A percentile compares a stretch with the other conserved stretches of the same genome.
These are phyloP conservation scores for Rhodinocichla rosea DNA, from an alignment of 2,113 vertebrate genomes.

Conservation along the genomic window DNA sequence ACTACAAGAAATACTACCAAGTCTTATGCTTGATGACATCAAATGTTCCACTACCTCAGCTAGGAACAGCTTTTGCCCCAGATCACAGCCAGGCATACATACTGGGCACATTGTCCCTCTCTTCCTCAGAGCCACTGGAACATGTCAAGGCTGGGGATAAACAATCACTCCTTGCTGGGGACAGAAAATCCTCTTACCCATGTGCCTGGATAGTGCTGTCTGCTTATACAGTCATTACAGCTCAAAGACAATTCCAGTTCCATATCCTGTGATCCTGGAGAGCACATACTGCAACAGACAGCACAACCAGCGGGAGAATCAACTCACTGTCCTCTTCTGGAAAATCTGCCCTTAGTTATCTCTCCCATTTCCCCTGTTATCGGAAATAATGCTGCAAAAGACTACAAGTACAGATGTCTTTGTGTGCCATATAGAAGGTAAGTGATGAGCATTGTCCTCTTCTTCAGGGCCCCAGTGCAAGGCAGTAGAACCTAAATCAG, in stretches of 20 bases:
- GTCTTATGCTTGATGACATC: neutral
- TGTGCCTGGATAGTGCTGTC: neutral
- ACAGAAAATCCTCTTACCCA: neutral
- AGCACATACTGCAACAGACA: neutral
- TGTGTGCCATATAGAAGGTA: neutral
- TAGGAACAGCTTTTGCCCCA: neutral
- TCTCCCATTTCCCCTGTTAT: neutral
- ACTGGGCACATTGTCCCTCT: neutral
- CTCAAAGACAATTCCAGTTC: neutral
- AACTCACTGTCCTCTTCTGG: neutral
- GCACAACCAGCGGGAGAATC: neutral
- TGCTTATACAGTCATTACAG: neutral
- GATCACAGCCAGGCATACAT: neutral
- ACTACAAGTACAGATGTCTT: neutral
- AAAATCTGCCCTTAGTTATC: neutral
- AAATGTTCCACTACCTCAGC: neutral
- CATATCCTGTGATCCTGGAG: neutral
- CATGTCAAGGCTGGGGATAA: neutral
- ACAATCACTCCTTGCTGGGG: neutral
- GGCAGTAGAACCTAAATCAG: neutral
- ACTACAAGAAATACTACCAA: neutral
- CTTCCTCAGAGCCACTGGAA: neutral
- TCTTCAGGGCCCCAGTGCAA: neutral
- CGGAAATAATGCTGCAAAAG: neutral
- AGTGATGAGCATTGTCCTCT: neutral